Evolutionary conservation across 2,888 invertebrate species (phyloP), one percentile per base, ranked within the genome.

Genomic region (Tiliacea citrago): DNA sequence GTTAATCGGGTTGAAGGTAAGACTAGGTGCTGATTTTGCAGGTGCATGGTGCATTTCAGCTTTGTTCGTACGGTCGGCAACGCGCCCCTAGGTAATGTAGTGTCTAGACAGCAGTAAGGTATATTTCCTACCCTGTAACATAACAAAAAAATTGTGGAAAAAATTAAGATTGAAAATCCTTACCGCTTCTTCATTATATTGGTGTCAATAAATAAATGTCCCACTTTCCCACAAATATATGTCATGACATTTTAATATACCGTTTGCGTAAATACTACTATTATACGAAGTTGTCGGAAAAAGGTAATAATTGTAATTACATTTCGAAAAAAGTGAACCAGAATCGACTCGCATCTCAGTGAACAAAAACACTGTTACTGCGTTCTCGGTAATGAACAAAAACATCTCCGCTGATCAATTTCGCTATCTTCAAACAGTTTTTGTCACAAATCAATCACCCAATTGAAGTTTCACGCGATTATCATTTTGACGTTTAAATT

Each of bases 401-500:
- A 88, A 88, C 74, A 24, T 82, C 68, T 70, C 35, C 58, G 29
- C 47, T 77, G 82, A 81, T 85, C 83, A 85, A 85, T 84, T 82
- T 87, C 74, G 79, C 86, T 79, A 81, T 82, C 79, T 73, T 79
- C 77, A 55, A 68, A 35, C 60, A 21, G 62, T 87, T 81, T 73
- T 84, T 89, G 87, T 88, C 85, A 84, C 83, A 86, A 86, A 86
- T 79, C 86, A 77, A 72, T 84, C 80, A 72, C 58, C 86, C 82
- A 75, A 76, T 85, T 73, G 65, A 47, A 75, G 67, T 85, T 82
- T 77, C 72, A 55, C 72, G 42, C 72, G 72, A 57, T 75, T 75
- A 75, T 78, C 51, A 77, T 78, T 78, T 81, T 65, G 75, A 74
- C 55, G 63, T 60, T 62, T 57, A 81, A 62, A 57, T 67, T 61